Conservation (phyloP, 2,113 vertebrate species). For the Archocentrus centrarchus region DNA sequence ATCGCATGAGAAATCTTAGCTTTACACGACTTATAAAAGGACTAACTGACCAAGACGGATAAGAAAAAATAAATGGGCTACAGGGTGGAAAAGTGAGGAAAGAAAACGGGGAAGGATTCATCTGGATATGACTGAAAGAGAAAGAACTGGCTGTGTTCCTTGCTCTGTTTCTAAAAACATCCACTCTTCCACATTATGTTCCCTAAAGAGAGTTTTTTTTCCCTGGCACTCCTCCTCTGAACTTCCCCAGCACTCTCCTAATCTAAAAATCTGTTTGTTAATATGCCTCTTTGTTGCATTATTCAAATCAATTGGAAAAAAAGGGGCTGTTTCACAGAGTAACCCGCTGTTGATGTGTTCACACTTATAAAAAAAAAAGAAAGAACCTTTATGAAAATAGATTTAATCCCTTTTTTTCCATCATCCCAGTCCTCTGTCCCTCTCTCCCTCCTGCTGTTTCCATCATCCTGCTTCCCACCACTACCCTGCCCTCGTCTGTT, state of each 20-base stretch:
- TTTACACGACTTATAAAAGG: slow-evolving; percentile 13
- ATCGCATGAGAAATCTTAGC: slow-evolving; percentile 45
- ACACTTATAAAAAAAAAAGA: not conserved
- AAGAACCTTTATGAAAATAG: slow-evolving; percentile 9
- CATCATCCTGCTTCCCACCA: not conserved
- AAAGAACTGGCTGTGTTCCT: not conserved
- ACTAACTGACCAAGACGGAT: not conserved
- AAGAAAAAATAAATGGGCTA: not conserved
- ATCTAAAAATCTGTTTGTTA: not conserved
- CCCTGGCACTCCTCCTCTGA: not conserved
- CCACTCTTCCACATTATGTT: slow-evolving; percentile 18
- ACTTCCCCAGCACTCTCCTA: not conserved
- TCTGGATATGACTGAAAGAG: slow-evolving; percentile 1
- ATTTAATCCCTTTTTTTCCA: not conserved
- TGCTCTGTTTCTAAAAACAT: slow-evolving; percentile 34
- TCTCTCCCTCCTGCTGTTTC: slow-evolving; percentile 19
- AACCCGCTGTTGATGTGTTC: slow-evolving; percentile 2
- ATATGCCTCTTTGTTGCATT: not conserved
- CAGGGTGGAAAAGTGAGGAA: not conserved
- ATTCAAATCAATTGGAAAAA: not conserved
- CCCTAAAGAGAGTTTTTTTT: slow-evolving; percentile 47
- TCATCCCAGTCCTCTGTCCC: not conserved
- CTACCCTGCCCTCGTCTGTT: not conserved
- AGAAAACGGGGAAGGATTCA: not conserved
- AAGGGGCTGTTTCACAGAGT: not conserved